Evolutionary conservation across 2,113 vertebrate genomes (phyloP).

Genomic region (Zosterops lateralis): DNA sequence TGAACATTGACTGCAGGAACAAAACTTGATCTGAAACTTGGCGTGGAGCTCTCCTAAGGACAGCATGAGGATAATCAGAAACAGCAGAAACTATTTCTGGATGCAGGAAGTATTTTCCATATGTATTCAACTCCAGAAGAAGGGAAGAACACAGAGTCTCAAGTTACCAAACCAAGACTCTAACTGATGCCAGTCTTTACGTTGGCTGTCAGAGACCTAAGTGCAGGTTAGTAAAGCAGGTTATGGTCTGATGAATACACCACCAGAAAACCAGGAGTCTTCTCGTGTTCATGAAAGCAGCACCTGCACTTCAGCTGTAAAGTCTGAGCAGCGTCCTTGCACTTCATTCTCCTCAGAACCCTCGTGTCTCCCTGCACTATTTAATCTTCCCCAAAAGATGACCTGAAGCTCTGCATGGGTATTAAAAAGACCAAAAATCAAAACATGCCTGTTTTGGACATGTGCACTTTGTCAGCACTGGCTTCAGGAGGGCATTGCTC

Average conservation of each 20-base stretch:
- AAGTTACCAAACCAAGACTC: neutral
- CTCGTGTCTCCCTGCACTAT: neutral
- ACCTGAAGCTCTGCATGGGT: neutral
- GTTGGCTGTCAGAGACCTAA: neutral
- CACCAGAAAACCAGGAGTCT: neutral
- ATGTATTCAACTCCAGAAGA: neutral
- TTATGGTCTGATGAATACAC: neutral
- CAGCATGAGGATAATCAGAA: neutral
- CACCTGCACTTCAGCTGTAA: neutral
- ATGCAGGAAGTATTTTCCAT: neutral
- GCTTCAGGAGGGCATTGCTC: neutral
- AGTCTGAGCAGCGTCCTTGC: neutral
- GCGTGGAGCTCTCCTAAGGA: neutral
- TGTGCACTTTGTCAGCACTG: neutral
- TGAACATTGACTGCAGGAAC: neutral
- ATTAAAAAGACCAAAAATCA: neutral
- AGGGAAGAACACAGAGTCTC: neutral
- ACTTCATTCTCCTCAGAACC: neutral
- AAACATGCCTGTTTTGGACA: neutral
- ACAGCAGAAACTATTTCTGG: neutral
- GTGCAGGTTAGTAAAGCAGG: neutral
- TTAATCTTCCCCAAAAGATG: neutral
- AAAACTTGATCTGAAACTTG: neutral
- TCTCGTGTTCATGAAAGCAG: neutral
- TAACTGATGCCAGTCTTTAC: neutral